A percentile compares a stretch with the other conserved stretches of the same genome.
phyloP scores from a whole-genome alignment of 2,888 invertebrate species.

The Liopterus haemorrhoidalis region DNA sequence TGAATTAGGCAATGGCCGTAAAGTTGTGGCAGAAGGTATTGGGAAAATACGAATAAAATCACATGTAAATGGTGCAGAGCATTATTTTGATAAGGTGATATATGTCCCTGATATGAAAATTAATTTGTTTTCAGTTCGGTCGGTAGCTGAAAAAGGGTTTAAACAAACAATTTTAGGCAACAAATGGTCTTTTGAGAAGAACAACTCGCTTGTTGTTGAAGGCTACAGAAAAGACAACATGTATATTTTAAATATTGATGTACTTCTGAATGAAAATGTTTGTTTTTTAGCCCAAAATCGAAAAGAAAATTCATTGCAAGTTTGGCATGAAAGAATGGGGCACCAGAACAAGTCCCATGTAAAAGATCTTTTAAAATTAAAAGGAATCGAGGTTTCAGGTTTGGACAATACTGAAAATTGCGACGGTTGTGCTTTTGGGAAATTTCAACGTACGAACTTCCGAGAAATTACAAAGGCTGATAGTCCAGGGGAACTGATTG shows the following conservation, averaged over 20 bases:
- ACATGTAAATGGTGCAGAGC: slow-evolving; percentile 16
- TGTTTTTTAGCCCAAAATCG: slow-evolving; percentile 1
- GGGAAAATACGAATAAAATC: slow-evolving; percentile 16
- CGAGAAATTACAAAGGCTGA: slow-evolving; percentile 16
- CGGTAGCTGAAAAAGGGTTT: slow-evolving; percentile 19
- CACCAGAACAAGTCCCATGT: not conserved
- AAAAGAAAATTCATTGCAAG: slow-evolving; percentile 5
- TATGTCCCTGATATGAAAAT: slow-evolving; percentile 22
- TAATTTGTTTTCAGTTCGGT: slow-evolving; percentile 20
- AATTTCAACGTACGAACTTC: slow-evolving; percentile 22
- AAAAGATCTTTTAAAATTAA: too few species aligned
- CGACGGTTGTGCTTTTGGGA: slow-evolving; percentile 21
- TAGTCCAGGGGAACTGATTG: slow-evolving; percentile 12
- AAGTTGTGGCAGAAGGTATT: slow-evolving; percentile 12
- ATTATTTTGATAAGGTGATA: slow-evolving; percentile 20
- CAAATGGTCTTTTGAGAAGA: not conserved
- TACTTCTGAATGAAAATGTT: not conserved
- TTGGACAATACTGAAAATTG: slow-evolving; percentile 11
- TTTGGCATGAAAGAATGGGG: not conserved
- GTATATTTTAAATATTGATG: not conserved
- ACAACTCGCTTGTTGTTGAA: slow-evolving; percentile 4
- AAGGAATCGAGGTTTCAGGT: not conserved
- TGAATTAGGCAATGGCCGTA: slow-evolving; percentile 17
- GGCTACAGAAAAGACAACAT: not conserved
- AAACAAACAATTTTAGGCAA: slow-evolving; percentile 12